These are phyloP conservation scores for Eudemis profundana DNA, from an alignment of 2,888 invertebrate species.

Conservation along the genomic window DNA sequence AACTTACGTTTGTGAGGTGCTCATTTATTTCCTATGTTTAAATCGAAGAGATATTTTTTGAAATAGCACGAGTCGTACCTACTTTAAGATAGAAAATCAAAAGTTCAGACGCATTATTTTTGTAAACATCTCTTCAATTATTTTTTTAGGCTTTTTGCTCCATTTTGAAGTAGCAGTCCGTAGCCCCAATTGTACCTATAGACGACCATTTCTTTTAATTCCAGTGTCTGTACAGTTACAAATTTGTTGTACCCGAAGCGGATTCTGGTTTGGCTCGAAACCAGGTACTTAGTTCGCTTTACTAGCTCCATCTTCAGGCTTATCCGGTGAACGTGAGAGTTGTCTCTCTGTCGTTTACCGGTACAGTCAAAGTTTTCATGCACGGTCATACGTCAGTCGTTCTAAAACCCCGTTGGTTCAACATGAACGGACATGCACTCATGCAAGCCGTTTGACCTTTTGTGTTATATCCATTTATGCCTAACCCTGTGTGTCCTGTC, in stretches of 20 bases:
- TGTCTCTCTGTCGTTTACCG: neutral
- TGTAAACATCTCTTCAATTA: no score
- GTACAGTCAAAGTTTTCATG: conserved; percentile 6
- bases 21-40: no score
- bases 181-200: conserved; percentile 32
- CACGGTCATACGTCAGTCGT: conserved; percentile 16
- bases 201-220: conserved; percentile 35
- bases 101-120: no score
- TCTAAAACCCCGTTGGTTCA: neutral
- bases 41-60: no score
- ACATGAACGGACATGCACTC: conserved; percentile 15
- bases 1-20: no score
- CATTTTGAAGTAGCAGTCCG: neutral
- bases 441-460: conserved; percentile 33
- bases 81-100: no score
- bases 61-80: no score
- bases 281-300: conserved; percentile 39
- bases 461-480: conserved; percentile 15
- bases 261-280: conserved; percentile 43
- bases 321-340: conserved; percentile 1
- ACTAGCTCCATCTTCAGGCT: conserved; percentile 9
- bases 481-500: conserved; percentile 20
- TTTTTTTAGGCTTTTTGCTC: no score
- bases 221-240: conserved; percentile 44
- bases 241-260: conserved; percentile 43